Conservation (phyloP, 1,140 invertebrate genomes). For the Holcopasites calliopsidis region DNA sequence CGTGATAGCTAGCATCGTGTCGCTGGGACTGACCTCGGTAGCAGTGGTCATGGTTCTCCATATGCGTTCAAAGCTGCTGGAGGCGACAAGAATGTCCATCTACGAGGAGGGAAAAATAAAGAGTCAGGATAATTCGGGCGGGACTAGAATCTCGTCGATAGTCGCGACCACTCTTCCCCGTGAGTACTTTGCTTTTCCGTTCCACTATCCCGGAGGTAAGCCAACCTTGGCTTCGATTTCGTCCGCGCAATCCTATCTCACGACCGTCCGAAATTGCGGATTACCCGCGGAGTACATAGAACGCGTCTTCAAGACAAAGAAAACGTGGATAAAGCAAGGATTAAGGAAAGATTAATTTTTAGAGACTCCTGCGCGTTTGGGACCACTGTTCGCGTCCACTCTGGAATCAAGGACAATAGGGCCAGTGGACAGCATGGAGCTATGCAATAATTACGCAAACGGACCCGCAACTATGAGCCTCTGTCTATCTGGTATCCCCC, state of each 20-base stretch:
- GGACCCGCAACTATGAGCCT: constrained; percentile 71
- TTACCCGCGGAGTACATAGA: constrained; percentile 7
- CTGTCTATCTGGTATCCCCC: constrained; percentile 69
- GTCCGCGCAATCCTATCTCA: constrained; percentile 24
- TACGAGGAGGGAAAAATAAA: constrained; percentile 68
- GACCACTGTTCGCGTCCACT: constrained; percentile 51
- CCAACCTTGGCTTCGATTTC: constrained; percentile 49
- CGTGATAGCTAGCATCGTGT: constrained; percentile 74
- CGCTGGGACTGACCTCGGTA: constrained; percentile 71
- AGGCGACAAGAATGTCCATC: constrained; percentile 71
- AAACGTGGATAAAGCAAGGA: neutral
- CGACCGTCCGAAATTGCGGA: neutral
- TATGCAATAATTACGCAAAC: constrained; percentile 71
- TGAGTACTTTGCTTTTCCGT: constrained; percentile 46
- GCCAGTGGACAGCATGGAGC: constrained; percentile 56
- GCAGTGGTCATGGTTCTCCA: constrained; percentile 73
- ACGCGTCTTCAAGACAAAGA: neutral
- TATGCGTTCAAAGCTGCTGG: constrained; percentile 73
- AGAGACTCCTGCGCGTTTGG: constrained; percentile 63
- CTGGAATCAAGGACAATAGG: constrained; percentile 54
- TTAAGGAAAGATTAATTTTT: constrained; percentile 2
- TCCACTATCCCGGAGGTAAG: too few species aligned
- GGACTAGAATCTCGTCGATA: constrained; percentile 40
- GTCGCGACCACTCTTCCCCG: constrained; percentile 44
- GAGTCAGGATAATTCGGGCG: constrained; percentile 33